Conservation (phyloP, 92 coral and sea anemone species). For the Hydrozoanthus gracilis region DNA sequence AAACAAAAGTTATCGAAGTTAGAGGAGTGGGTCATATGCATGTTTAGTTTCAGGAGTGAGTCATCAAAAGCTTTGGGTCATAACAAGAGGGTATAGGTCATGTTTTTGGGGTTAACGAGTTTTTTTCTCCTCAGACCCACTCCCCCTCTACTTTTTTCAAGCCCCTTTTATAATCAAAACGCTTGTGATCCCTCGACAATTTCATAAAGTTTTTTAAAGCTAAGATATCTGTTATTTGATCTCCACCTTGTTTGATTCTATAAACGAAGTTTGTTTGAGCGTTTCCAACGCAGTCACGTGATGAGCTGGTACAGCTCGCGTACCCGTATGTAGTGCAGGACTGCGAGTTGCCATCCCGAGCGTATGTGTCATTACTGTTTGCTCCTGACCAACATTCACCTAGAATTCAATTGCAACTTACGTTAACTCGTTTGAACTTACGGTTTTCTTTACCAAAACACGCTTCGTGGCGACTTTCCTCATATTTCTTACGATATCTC, state of each 20-base stretch:
- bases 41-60: too few species aligned
- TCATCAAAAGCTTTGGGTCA: too few species aligned
- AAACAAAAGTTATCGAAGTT: too few species aligned
- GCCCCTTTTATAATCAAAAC: not conserved
- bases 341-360: not conserved
- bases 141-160: too few species aligned
- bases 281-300: slow-evolving; percentile 31
- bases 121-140: too few species aligned
- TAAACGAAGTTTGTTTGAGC: slow-evolving; percentile 11
- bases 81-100: too few species aligned
- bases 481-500: too few species aligned
- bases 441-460: too few species aligned
- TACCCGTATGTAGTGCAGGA: slow-evolving; percentile 32
- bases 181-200: not conserved
- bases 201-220: not conserved
- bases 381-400: slow-evolving; percentile 25
- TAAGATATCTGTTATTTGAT: too few species aligned
- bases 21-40: too few species aligned
- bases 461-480: not conserved
- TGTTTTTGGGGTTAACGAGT: too few species aligned
- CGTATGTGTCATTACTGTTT: not conserved
- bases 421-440: not conserved
- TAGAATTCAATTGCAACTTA: not conserved
- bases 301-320: not conserved
- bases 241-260: not conserved